These are phyloP conservation scores for Sebastes itinus DNA, from an alignment of 2,797 vertebrate genomes.

Conservation along the genomic window DNA sequence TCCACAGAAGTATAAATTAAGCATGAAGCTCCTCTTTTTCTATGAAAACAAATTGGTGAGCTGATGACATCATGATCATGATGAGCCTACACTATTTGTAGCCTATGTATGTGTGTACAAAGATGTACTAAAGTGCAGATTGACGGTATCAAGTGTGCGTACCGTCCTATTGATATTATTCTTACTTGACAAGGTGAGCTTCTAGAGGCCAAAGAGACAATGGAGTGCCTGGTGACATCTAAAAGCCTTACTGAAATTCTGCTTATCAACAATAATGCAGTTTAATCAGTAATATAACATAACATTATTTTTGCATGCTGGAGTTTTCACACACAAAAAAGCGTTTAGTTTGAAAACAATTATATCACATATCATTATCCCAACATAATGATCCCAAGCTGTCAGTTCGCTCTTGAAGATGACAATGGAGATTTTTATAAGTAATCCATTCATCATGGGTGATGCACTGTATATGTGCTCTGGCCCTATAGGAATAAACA, in stretches of 20 bases:
- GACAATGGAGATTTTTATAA: not conserved
- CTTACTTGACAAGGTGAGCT: not conserved
- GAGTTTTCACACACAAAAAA: not conserved
- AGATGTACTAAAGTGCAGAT: not conserved
- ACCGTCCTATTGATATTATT: not conserved
- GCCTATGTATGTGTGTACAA: not conserved
- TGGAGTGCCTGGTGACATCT: not conserved
- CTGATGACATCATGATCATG: not conserved
- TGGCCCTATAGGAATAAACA: constrained; percentile 14
- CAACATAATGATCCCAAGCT: not conserved
- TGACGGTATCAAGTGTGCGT: not conserved
- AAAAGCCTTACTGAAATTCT: not conserved
- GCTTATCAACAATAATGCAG: not conserved
- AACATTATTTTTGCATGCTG: not conserved
- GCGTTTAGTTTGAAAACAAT: not conserved
- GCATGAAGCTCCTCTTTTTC: not conserved
- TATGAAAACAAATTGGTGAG: not conserved
- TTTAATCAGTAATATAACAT: not conserved
- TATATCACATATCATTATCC: not conserved
- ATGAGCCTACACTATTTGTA: not conserved
- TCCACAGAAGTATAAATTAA: too few relatives aligned
- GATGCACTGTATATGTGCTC: not conserved
- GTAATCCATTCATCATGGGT: constrained; percentile 1
- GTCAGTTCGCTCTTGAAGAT: not conserved
- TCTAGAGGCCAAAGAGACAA: not conserved